phyloP scores from a whole-genome alignment of 2,797 vertebrate genomes.

The Dermochelys coriacea region DNA sequence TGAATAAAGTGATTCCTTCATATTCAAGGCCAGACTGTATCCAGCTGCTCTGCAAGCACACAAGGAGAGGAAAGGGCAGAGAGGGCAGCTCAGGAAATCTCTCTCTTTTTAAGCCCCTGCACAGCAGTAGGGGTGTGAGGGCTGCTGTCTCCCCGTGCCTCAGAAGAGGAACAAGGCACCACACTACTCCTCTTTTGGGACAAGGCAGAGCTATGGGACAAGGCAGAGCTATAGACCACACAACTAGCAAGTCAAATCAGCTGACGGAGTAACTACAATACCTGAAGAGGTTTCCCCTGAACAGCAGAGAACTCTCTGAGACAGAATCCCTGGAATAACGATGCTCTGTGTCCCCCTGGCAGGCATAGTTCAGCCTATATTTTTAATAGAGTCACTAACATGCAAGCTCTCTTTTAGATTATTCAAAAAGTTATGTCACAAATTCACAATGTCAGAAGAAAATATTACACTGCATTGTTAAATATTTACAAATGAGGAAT shows the following conservation, averaged over 20 bases:
- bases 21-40: background rate
- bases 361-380: slow-evolving; percentile 15
- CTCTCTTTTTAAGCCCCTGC: background rate
- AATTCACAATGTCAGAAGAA: slow-evolving; percentile 28
- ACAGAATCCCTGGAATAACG: background rate
- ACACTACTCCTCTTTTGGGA: background rate
- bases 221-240: background rate
- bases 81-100: background rate
- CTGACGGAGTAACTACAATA: background rate
- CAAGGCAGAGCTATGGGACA: background rate
- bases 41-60: background rate
- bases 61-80: rapidly evolving
- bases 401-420: slow-evolving; percentile 23
- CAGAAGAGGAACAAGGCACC: background rate
- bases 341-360: slow-evolving; percentile 2
- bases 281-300: background rate
- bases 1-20: background rate
- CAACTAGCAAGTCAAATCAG: background rate
- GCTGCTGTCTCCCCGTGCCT: background rate
- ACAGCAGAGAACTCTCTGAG: background rate
- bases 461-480: slow-evolving; percentile 37
- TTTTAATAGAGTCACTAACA: slow-evolving; percentile 17
- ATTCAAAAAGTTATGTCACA: slow-evolving; percentile 16
- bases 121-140: background rate
- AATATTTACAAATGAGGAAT: slow-evolving; percentile 20